Percentiles rank a stretch among this genome's conserved stretches.
Conservation (phyloP, 2,888 invertebrate genomes). For the Limnephilus lunatus region DNA sequence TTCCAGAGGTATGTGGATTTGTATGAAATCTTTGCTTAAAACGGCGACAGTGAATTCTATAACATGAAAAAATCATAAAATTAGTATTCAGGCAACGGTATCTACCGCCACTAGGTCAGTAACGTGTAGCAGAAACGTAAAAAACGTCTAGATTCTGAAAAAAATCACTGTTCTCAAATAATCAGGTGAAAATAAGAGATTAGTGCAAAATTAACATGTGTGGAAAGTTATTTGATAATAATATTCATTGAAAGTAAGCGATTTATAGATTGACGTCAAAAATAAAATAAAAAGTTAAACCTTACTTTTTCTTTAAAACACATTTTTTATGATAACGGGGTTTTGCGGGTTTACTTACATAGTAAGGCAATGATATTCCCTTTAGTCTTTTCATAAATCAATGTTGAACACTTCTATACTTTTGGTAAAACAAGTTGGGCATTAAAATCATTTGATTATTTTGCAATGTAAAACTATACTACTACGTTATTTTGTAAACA, state of each 20-base stretch:
- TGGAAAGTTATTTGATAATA: no score
- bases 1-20: conserved; percentile 61
- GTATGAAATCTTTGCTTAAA: conserved; percentile 60
- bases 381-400: no score
- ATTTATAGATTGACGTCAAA: no score
- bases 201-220: not conserved
- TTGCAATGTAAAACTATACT: no score
- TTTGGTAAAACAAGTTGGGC: no score
- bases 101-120: not conserved
- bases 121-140: not conserved
- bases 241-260: no score
- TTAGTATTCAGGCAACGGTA: not conserved
- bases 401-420: no score
- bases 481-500: no score
- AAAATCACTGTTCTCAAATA: not conserved
- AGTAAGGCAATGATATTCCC: no score
- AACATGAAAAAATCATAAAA: conserved; percentile 10
- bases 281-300: not conserved
- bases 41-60: conserved; percentile 63
- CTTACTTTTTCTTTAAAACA: not conserved
- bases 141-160: not conserved
- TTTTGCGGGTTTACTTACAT: no score
- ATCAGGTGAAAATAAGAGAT: not conserved
- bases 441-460: no score
- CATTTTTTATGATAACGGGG: no score